Percentiles rank a stretch among this genome's conserved stretches.
These are phyloP conservation scores for Scaptomyza polygonia DNA, from an alignment of 2,888 invertebrate genomes.

Conservation along the genomic window DNA sequence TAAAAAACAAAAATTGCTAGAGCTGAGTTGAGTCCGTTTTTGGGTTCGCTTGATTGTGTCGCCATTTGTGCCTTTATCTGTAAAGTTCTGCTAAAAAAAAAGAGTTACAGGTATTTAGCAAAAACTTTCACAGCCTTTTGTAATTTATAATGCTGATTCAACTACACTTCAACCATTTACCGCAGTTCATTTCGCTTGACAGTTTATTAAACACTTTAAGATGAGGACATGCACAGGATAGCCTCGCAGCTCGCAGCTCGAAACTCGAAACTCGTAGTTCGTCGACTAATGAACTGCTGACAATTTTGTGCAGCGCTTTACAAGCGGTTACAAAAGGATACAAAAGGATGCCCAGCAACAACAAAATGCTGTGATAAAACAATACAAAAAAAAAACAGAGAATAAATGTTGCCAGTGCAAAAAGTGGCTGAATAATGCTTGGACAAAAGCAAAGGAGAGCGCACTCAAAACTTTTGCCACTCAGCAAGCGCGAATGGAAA, in stretches of 20 bases:
- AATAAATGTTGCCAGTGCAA: conserved; percentile 52
- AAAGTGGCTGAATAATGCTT: conserved; percentile 60
- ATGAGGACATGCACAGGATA: conserved; percentile 8
- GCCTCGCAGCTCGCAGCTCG: conserved; percentile 13
- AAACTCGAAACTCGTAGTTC: conserved; percentile 25
- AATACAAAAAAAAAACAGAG: conserved; percentile 27
- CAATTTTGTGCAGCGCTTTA: conserved; percentile 74
- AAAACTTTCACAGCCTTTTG: not conserved
- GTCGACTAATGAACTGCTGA: conserved; percentile 75
- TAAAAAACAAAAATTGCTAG: not conserved
- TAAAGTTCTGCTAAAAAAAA: not conserved
- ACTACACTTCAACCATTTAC: not conserved
- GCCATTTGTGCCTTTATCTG: conserved; percentile 2
- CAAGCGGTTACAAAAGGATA: conserved; percentile 75
- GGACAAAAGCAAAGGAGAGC: conserved; percentile 33
- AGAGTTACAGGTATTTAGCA: conserved; percentile 5
- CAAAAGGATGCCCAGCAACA: conserved; percentile 46
- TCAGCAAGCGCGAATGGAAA: conserved; percentile 25
- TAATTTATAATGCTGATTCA: conserved; percentile 3
- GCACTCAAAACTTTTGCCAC: conserved; percentile 70
- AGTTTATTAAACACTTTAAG: conserved; percentile 68
- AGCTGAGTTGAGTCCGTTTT: conserved; percentile 2
- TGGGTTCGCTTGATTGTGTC: conserved; percentile 1
- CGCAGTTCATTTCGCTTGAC: conserved; percentile 26
- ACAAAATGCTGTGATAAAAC: conserved; percentile 11